Percentiles rank a stretch among this genome's conserved stretches.
These are phyloP conservation scores for Chrysopa pallens DNA, from an alignment of 1,140 invertebrate genomes.

Conservation along the genomic window DNA sequence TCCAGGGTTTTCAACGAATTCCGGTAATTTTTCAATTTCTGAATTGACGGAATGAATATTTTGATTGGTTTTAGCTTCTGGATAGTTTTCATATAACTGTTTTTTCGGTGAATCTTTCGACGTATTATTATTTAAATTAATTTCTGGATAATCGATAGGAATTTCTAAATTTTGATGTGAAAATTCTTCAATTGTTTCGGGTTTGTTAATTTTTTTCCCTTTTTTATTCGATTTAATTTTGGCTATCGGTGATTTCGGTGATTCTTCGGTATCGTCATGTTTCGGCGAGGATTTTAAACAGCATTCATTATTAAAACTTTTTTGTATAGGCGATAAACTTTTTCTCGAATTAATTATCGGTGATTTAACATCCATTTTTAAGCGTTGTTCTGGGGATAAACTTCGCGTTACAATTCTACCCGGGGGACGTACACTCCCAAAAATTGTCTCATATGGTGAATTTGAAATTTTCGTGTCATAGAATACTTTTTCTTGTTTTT, in stretches of 20 bases:
- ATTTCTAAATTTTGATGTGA: conserved; percentile 7
- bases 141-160: conserved; percentile 8
- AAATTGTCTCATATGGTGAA: not conserved
- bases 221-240: conserved; percentile 18
- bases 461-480: too few species aligned
- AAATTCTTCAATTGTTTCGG: conserved; percentile 1
- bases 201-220: conserved; percentile 1
- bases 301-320: not conserved
- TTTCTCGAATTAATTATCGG: not conserved
- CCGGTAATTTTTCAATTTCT: not conserved
- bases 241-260: conserved; percentile 19
- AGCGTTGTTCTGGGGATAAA: not conserved
- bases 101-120: conserved; percentile 1
- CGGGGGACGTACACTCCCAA: not conserved
- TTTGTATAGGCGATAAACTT: not conserved
- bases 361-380: not conserved
- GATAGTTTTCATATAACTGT: not conserved
- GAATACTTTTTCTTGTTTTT: not conserved
- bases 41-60: not conserved
- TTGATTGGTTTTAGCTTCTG: not conserved
- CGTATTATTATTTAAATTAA: conserved; percentile 2
- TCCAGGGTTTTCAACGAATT: not conserved
- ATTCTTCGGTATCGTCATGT: conserved; percentile 13
- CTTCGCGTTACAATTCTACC: not conserved
- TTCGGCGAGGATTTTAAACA: not conserved